phyloP scores from a whole-genome alignment of 1,140 invertebrate genomes.

The Aphelinus atriplicis region DNA sequence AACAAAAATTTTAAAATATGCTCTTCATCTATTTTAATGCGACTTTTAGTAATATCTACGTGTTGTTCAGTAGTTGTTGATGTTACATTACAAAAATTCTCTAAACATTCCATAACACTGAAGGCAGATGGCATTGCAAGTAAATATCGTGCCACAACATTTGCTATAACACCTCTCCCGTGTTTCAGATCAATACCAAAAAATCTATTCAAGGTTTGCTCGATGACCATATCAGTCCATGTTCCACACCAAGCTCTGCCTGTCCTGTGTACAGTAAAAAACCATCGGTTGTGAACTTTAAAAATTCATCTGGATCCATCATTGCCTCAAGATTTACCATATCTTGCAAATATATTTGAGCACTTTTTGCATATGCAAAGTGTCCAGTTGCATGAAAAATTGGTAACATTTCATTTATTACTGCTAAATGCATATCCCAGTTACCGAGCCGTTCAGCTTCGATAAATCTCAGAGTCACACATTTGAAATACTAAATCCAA shows the following conservation, averaged over 20 bases:
- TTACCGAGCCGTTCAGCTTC: constrained; percentile 46
- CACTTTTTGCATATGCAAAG: constrained; percentile 54
- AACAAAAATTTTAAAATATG: constrained; percentile 52
- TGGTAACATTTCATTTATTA: constrained; percentile 49
- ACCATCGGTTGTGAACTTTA: constrained; percentile 45
- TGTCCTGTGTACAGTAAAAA: constrained; percentile 48
- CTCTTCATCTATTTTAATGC: constrained; percentile 55
- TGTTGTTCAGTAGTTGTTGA: constrained; percentile 59
- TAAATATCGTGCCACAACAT: constrained; percentile 35
- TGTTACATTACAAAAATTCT: constrained; percentile 52
- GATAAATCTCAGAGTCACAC: constrained; percentile 23
- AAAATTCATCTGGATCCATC: constrained; percentile 48
- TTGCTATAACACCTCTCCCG: constrained; percentile 40
- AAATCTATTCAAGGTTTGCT: constrained; percentile 49
- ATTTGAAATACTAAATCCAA: constrained; percentile 36
- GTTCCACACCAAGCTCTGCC: constrained; percentile 59
- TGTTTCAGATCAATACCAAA: constrained; percentile 48
- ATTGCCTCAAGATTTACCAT: constrained; percentile 48
- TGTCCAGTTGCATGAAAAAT: constrained; percentile 56
- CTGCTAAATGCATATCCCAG: constrained; percentile 47
- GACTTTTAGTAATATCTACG: constrained; percentile 54
- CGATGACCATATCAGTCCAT: constrained; percentile 57
- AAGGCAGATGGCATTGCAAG: constrained; percentile 31
- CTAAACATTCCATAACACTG: constrained; percentile 41
- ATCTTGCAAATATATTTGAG: constrained; percentile 55